Conservation (phyloP, 2,888 invertebrate genomes). For the Silvanus unidentatus region DNA sequence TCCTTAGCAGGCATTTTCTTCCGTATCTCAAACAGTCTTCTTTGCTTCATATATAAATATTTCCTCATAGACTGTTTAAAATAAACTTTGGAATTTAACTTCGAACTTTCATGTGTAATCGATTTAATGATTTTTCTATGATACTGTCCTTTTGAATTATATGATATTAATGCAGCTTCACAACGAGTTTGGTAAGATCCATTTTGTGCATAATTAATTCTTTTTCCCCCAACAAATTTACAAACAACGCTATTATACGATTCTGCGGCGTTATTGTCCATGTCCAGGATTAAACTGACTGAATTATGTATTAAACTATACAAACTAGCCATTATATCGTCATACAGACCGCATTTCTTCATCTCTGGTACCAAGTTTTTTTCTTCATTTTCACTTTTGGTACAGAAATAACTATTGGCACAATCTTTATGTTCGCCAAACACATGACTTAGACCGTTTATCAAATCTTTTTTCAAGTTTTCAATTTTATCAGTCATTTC, state of each 20-base stretch:
- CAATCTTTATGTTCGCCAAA: conserved; percentile 27
- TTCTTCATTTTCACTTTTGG: background rate
- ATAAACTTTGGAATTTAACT: background rate
- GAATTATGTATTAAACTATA: conserved; percentile 13
- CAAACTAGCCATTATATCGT: background rate
- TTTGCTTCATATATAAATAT: background rate
- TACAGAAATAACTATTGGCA: conserved; percentile 9
- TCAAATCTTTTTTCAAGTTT: conserved; percentile 14
- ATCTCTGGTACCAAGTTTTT: background rate
- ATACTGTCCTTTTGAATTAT: conserved; percentile 20
- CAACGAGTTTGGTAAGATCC: conserved; percentile 32
- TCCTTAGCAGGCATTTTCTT: background rate
- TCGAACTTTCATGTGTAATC: conserved; percentile 5
- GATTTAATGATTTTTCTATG: background rate
- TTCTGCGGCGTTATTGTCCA: conserved; percentile 32
- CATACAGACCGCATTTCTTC: background rate
- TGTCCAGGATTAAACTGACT: conserved; percentile 22
- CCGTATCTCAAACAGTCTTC: background rate
- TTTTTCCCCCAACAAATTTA: conserved; percentile 35
- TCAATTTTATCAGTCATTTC: conserved; percentile 1
- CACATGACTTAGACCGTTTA: conserved; percentile 24
- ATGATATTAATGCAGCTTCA: conserved; percentile 30
- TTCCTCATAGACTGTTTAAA: background rate
- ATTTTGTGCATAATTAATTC: conserved; percentile 30
- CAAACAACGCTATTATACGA: conserved; percentile 30